phyloP scores from a whole-genome alignment of 1,140 invertebrate species.

The Drosophila jambulina region DNA sequence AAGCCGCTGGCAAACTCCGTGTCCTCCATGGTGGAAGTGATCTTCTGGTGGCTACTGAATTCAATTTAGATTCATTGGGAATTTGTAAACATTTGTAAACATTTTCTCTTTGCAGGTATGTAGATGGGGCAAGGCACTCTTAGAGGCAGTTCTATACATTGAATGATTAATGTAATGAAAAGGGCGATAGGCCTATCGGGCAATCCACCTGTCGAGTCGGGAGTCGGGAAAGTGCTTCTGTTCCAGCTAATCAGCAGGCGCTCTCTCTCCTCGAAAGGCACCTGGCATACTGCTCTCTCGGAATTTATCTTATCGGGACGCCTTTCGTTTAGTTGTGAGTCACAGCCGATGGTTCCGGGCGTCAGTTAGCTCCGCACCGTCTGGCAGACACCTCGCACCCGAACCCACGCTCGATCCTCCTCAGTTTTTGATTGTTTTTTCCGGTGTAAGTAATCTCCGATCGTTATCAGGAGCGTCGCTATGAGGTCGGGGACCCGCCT shows the following conservation, averaged over 20 bases:
- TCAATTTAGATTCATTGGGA: not conserved
- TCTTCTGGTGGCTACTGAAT: not conserved
- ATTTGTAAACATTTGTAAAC: not conserved
- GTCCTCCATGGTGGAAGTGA: not conserved
- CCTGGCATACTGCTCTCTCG: slow-evolving; percentile 19
- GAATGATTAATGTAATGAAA: not conserved
- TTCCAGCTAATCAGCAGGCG: slow-evolving; percentile 3
- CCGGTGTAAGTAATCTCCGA: slow-evolving; percentile 31
- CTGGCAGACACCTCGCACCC: slow-evolving; percentile 11
- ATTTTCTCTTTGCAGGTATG: not conserved
- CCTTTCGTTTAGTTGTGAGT: slow-evolving; percentile 32
- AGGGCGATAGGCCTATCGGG: slow-evolving; percentile 9
- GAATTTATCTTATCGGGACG: slow-evolving; percentile 41
- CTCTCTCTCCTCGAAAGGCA: not conserved
- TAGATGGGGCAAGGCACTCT: not conserved
- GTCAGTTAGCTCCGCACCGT: slow-evolving; percentile 19
- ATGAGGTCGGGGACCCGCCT: not conserved
- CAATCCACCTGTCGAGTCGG: not conserved
- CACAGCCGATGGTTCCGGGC: slow-evolving; percentile 8
- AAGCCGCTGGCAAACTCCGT: slow-evolving; percentile 34
- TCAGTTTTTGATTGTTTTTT: slow-evolving; percentile 18
- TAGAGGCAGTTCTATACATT: not conserved
- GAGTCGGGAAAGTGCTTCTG: not conserved
- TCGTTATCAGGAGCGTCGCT: slow-evolving; percentile 3
- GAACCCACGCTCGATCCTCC: slow-evolving; percentile 1